These are phyloP conservation scores for Gephyroberyx darwinii DNA, from an alignment of 2,797 vertebrate species.

Conservation along the genomic window DNA sequence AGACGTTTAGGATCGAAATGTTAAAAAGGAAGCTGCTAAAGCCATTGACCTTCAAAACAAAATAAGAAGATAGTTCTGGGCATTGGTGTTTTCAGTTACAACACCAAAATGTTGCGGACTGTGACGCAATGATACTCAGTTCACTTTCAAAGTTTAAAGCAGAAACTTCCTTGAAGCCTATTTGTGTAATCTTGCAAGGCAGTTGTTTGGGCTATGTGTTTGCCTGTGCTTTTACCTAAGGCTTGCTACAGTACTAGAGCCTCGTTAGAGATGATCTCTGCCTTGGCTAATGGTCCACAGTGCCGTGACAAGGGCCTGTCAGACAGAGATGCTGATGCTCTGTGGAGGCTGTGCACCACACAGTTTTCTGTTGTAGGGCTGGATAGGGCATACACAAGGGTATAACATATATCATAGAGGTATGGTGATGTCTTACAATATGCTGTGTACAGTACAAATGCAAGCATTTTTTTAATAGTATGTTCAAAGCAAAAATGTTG, in stretches of 20 bases:
- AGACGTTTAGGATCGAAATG: not conserved
- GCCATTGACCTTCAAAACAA: not conserved
- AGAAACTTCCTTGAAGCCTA: conserved; percentile 25
- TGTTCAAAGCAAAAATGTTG: not conserved
- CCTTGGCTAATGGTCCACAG: conserved; percentile 40
- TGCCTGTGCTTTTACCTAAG: conserved; percentile 32
- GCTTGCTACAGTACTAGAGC: conserved; percentile 28
- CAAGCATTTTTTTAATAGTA: conserved; percentile 6
- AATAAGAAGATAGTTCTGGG: not conserved
- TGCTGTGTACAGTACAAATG: not conserved
- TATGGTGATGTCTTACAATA: not conserved
- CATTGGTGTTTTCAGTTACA: not conserved
- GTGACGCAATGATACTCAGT: not conserved
- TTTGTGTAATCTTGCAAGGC: conserved; percentile 40
- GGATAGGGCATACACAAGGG: not conserved
- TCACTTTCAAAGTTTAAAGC: conserved; percentile 9
- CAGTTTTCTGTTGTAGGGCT: not conserved
- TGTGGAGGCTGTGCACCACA: conserved; percentile 6
- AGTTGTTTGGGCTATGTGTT: conserved; percentile 1
- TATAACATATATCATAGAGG: not conserved
- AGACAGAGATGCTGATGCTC: conserved; percentile 21
- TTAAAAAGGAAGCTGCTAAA: not conserved
- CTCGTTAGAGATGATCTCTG: conserved; percentile 41
- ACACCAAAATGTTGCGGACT: not conserved
- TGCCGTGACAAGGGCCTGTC: conserved; percentile 14